Percentiles rank a stretch among this genome's conserved stretches.
Evolutionary conservation across 1,140 invertebrate genomes (phyloP).

Genomic region (Batillaria attramentaria): DNA sequence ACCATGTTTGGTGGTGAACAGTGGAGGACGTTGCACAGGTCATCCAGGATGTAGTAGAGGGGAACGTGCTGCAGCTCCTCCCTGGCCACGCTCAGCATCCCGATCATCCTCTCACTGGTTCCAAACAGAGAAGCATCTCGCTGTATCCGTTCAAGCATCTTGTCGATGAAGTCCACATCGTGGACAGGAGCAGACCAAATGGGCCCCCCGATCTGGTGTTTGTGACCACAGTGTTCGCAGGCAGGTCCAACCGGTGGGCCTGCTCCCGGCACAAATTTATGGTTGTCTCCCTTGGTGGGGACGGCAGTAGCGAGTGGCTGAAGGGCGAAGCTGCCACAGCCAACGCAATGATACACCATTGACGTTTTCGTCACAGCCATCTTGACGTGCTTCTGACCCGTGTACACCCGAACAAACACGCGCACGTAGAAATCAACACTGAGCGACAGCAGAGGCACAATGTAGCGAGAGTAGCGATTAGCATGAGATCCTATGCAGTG

Average conservation of each 20-base stretch:
- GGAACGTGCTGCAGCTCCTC: constrained; percentile 88
- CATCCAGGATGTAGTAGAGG: constrained; percentile 86
- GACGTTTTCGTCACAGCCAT: constrained; percentile 83
- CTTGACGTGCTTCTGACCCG: constrained; percentile 88
- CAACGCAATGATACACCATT: constrained; percentile 89
- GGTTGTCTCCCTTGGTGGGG: constrained; percentile 67
- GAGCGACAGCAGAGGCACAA: constrained; percentile 90
- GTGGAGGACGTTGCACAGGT: constrained; percentile 79
- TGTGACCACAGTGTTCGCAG: constrained; percentile 85
- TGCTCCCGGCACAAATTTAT: constrained; percentile 79
- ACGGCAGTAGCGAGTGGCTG: constrained; percentile 82
- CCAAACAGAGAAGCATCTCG: constrained; percentile 61
- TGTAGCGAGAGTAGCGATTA: constrained; percentile 93
- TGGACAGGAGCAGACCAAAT: constrained; percentile 93
- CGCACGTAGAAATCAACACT: constrained; percentile 98
- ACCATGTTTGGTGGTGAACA: constrained; percentile 74
- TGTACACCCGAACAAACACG: constrained; percentile 90
- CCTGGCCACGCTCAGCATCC: constrained; percentile 74
- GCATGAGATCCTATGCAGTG: constrained; percentile 93
- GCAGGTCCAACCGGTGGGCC: constrained; percentile 78
- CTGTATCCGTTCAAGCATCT: constrained; percentile 78
- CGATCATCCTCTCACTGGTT: constrained; percentile 83
- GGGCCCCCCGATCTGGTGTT: constrained; percentile 90
- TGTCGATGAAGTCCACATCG: constrained; percentile 82
- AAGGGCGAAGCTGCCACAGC: constrained; percentile 85